phyloP scores from a whole-genome alignment of 2,797 vertebrate species.

The Danio kyathit region DNA sequence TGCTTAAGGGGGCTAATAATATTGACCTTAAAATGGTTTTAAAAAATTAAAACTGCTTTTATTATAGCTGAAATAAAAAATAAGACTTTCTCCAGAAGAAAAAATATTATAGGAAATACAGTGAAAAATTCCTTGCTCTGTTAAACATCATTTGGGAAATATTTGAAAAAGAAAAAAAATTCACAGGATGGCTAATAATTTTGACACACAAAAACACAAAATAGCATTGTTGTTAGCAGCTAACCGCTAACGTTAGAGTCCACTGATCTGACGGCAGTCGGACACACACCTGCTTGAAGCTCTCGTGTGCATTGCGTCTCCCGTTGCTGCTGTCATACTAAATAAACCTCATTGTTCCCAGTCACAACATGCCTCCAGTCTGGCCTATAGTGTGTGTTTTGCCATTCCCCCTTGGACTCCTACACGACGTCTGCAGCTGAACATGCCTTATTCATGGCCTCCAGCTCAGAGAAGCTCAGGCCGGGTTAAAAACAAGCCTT shows the following conservation, averaged over 20 bases:
- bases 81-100: no score
- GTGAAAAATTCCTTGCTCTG: no score
- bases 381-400: slow-evolving; percentile 26
- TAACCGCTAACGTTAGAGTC: not conserved
- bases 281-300: slow-evolving; percentile 5
- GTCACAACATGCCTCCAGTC: slow-evolving; percentile 48
- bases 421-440: slow-evolving; percentile 13
- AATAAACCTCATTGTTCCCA: slow-evolving; percentile 50
- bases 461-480: slow-evolving; percentile 48
- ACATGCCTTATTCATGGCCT: slow-evolving; percentile 62
- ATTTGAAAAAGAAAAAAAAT: no score
- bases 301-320: slow-evolving; percentile 33
- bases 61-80: no score
- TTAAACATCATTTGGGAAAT: no score
- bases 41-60: no score
- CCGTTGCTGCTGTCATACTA: slow-evolving; percentile 45
- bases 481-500: slow-evolving; percentile 44
- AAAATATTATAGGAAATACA: no score
- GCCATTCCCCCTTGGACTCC: slow-evolving; percentile 21
- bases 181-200: no score
- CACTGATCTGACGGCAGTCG: not conserved
- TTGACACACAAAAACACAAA: not conserved
- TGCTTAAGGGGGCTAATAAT: no score
- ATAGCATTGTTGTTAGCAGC: not conserved
- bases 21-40: no score